A percentile compares a stretch with the other conserved stretches of the same genome.
Evolutionary conservation across 2,113 vertebrate species (phyloP).

Genomic region (Nipponia nippon): DNA sequence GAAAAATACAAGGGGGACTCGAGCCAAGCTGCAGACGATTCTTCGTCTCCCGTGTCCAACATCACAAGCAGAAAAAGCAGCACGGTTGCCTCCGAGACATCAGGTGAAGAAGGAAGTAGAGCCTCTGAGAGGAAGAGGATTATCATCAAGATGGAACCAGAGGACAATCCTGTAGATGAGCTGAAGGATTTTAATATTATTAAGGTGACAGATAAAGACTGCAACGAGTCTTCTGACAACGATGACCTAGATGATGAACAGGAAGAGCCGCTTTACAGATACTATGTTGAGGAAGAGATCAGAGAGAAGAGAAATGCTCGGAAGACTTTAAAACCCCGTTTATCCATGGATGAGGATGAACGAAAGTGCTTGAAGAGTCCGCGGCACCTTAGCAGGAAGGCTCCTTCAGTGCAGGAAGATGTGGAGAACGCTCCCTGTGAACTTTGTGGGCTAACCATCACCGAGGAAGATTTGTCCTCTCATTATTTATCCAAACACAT

Average conservation of each 20-base stretch:
- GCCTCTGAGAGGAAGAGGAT: slow-evolving; percentile 78
- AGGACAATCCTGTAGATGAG: slow-evolving; percentile 79
- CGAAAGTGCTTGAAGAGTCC: slow-evolving; percentile 66
- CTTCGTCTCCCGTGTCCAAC: slow-evolving; percentile 56
- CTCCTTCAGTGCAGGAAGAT: slow-evolving; percentile 66
- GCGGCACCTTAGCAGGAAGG: slow-evolving; percentile 61
- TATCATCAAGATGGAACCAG: slow-evolving; percentile 90
- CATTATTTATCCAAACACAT: slow-evolving; percentile 96
- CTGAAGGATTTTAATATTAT: slow-evolving; percentile 84
- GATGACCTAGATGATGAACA: slow-evolving; percentile 79
- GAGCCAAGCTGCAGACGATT: slow-evolving; percentile 73
- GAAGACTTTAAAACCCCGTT: slow-evolving; percentile 72
- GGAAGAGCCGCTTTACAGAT: slow-evolving; percentile 76
- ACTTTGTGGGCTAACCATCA: slow-evolving; percentile 86
- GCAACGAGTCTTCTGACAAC: slow-evolving; percentile 77
- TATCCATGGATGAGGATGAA: slow-evolving; percentile 68
- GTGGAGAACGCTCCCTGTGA: slow-evolving; percentile 81
- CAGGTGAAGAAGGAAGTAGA: slow-evolving; percentile 75
- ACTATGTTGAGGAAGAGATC: slow-evolving; percentile 74
- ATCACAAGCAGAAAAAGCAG: slow-evolving; percentile 70
- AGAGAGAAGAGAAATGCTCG: slow-evolving; percentile 73
- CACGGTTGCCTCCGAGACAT: slow-evolving; percentile 69
- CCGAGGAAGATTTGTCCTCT: slow-evolving; percentile 87
- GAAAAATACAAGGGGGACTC: slow-evolving; percentile 82
- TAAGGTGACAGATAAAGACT: slow-evolving; percentile 81